Conservation (phyloP, 2,888 invertebrate genomes). For the Julus scandinavius region DNA sequence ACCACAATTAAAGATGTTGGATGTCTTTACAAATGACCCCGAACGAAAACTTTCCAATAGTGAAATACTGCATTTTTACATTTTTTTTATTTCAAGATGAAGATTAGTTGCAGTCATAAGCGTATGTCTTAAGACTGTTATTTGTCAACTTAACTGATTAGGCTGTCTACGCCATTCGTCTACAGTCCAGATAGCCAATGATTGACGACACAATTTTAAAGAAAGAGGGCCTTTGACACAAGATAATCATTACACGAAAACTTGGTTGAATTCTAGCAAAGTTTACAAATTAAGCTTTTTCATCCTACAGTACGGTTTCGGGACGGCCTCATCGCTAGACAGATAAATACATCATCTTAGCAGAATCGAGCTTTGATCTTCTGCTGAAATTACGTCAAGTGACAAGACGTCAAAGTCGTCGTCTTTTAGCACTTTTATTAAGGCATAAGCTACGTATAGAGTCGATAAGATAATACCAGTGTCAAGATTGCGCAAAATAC, state of each 20-base stretch:
- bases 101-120: neutral
- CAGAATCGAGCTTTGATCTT: constrained; percentile 12
- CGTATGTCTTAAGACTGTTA: constrained; percentile 10
- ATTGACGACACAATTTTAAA: constrained; percentile 39
- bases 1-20: neutral
- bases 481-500: constrained; percentile 31
- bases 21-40: neutral
- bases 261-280: neutral
- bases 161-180: neutral
- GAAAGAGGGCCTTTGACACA: constrained; percentile 5
- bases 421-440: constrained; percentile 19
- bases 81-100: neutral
- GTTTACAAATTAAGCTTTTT: constrained; percentile 40
- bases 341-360: constrained; percentile 31
- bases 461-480: constrained; percentile 38
- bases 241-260: constrained; percentile 30
- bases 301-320: neutral
- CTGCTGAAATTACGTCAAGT: constrained; percentile 17
- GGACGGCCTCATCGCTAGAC: neutral
- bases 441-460: neutral
- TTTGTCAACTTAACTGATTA: constrained; percentile 7
- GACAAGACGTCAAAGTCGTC: constrained; percentile 24
- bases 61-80: neutral
- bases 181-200: neutral
- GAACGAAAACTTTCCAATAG: neutral